Percentiles rank a stretch among this genome's conserved stretches.
These are phyloP conservation scores for Phorcus lineatus DNA, from an alignment of 2,888 invertebrate species.

Conservation along the genomic window DNA sequence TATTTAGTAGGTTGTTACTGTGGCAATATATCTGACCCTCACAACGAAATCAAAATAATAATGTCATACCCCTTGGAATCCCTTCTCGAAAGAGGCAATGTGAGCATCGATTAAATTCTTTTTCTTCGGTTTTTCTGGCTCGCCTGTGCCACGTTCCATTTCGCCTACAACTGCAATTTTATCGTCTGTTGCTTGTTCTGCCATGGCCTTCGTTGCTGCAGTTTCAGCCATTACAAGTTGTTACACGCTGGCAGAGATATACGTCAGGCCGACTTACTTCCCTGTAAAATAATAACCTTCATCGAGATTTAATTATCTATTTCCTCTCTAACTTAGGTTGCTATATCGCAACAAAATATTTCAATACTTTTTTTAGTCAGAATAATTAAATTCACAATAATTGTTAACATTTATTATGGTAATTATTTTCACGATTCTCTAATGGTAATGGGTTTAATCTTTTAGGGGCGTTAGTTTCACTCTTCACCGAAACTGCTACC, in stretches of 20 bases:
- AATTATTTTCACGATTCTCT: no score
- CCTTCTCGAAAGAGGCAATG: neutral
- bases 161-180: neutral
- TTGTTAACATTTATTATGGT: no score
- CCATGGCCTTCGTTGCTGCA: constrained; percentile 11
- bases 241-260: constrained; percentile 16
- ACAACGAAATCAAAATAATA: neutral
- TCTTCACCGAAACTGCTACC: no score
- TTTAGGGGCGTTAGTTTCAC: neutral
- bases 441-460: no score
- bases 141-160: neutral
- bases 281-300: no score
- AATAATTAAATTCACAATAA: no score
- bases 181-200: neutral
- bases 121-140: neutral
- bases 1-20: no score
- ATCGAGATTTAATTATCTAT: neutral
- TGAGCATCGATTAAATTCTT: neutral
- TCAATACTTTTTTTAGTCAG: no score
- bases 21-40: neutral
- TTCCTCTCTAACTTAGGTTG: no score
- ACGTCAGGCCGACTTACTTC: no score
- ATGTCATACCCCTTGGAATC: neutral
- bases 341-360: no score
- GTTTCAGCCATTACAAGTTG: constrained; percentile 17